These are phyloP conservation scores for Eubucco bourcierii DNA, from an alignment of 2,113 vertebrate species.

Conservation along the genomic window DNA sequence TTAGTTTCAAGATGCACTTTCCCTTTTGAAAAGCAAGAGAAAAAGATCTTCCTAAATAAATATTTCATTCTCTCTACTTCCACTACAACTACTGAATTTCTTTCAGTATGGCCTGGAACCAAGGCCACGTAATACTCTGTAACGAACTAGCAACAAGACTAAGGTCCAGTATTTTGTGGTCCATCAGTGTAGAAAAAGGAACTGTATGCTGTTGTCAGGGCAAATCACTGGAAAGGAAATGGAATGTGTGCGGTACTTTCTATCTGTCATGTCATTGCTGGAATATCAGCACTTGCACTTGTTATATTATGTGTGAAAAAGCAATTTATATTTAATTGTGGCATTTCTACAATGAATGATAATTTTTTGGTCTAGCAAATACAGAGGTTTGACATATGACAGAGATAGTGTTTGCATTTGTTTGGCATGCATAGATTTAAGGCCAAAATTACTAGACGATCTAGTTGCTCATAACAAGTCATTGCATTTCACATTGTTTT, in stretches of 20 bases:
- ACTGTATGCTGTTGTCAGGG: not conserved
- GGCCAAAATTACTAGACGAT: not conserved
- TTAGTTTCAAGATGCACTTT: not conserved
- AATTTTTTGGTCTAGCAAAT: not conserved
- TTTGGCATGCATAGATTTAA: not conserved
- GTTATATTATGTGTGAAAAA: constrained; percentile 10
- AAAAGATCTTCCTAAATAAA: not conserved
- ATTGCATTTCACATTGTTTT: not conserved
- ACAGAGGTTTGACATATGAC: not conserved
- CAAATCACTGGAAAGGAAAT: not conserved
- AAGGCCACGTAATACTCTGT: not conserved
- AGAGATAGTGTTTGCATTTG: not conserved
- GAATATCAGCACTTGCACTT: not conserved
- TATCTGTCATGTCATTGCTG: not conserved
- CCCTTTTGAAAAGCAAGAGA: not conserved
- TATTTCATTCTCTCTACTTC: not conserved
- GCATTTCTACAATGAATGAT: not conserved
- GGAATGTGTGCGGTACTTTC: not conserved
- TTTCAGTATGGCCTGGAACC: constrained; percentile 14
- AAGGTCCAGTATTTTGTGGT: not conserved
- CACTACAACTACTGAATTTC: not conserved
- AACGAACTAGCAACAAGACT: not conserved
- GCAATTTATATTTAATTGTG: constrained; percentile 24
- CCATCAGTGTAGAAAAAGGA: not conserved
- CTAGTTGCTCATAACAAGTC: not conserved